These are phyloP conservation scores for Acheta domesticus DNA, from an alignment of 2,888 invertebrate species.

Conservation along the genomic window DNA sequence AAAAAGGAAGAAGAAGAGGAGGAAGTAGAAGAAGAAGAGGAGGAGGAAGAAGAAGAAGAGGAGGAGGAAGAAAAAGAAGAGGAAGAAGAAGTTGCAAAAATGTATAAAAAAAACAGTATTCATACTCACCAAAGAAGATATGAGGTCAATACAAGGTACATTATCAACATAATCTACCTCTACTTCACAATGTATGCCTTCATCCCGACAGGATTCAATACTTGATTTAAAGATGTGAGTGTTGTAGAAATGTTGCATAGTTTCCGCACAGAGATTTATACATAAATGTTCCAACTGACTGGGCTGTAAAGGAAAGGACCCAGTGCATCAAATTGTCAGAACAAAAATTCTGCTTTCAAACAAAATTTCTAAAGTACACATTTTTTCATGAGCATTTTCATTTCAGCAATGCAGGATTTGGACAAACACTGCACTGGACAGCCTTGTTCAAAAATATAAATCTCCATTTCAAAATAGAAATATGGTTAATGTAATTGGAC, in stretches of 20 bases:
- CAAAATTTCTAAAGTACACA: not conserved
- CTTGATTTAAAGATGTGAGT: conserved; percentile 94
- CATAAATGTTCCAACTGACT: conserved; percentile 90
- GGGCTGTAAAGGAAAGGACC: conserved; percentile 50
- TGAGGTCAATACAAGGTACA: conserved; percentile 92
- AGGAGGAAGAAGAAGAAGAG: too few relatives aligned
- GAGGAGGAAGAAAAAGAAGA: too few relatives aligned
- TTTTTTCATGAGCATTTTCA: too few relatives aligned
- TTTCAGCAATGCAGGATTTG: too few relatives aligned
- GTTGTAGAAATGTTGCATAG: conserved; percentile 97
- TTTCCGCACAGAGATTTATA: conserved; percentile 93
- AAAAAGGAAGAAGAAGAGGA: too few relatives aligned
- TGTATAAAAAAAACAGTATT: not conserved
- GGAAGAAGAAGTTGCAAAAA: conserved; percentile 9
- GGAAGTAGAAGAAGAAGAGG: too few relatives aligned
- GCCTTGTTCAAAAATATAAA: too few relatives aligned
- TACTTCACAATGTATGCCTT: conserved; percentile 84
- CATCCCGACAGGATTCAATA: conserved; percentile 89
- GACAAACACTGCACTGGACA: too few relatives aligned
- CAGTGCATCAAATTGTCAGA: not conserved
- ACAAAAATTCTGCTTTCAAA: not conserved
- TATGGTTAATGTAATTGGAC: too few relatives aligned
- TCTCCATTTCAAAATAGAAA: too few relatives aligned
- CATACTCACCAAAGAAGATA: conserved; percentile 72
- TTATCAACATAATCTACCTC: conserved; percentile 93